Evolutionary conservation across 1,140 invertebrate genomes (phyloP), one percentile per base, ranked within the genome.

Genomic region (Drosophila lacteicornis): DNA sequence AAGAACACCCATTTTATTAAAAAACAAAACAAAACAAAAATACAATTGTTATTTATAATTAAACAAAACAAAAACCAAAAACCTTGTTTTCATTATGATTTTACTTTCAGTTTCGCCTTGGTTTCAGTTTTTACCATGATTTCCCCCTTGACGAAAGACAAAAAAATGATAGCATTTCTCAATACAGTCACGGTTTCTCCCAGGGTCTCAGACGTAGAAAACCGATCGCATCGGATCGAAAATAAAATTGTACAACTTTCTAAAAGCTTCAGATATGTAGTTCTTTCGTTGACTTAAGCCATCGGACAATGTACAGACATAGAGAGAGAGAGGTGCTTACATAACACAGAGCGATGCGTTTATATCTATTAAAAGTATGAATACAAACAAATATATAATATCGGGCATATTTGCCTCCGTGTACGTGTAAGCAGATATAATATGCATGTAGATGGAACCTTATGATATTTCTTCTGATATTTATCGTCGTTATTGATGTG

Each of bases 31-130:
- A 38, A 38, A 55, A 55, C 53, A 55, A 55, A 90, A 90, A 90
- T 90, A 90, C 81, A 90, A 90, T 90, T 90, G 85, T 90, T 90
- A 90, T 90, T 90, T 90, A 90, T 90, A 90, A 90, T 90, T 90
- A 90, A 90, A 88, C 69, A 90, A 90, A 90, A 73, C 67, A 82
- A 88, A 88, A 85, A 85, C 67, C 83, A 90, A 62, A 40, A 49
- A 51, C 43, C 71, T 88, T 85, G 85, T 90, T 90, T 90, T 85
- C 57, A 85, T 90, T 90, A 55, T 90, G 8, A 50, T 65, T 77
- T 79, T 46, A 36, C 45, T 71, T 82, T 70, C 43, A 43, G 43
- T 67, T 75, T 38, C 7, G 15, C 5, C 55, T 65, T 79, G 36
- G 45, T n/a, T 76, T 78, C 13, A 27, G 2, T 55, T 63, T 50